Base-by-base conservation (phyloP, 2,888 invertebrate species). In the Meteorus cinctellus region DNA sequence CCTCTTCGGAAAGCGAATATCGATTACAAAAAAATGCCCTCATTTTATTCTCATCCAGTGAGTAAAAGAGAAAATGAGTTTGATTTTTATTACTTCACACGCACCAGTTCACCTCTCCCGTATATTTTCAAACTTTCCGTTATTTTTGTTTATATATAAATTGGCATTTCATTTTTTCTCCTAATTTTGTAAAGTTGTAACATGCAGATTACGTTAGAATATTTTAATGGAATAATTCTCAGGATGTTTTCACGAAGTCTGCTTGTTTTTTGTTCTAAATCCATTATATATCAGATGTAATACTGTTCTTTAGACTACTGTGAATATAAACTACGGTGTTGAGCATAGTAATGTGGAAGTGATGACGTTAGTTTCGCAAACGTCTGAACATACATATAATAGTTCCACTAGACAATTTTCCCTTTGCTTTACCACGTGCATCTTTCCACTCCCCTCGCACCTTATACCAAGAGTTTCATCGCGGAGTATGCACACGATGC, bases 361-460 rank as follows among this genome's bases (percentile, higher is more conserved):
- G 71, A 71, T 71, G 71, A 71, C 60, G 71, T 71, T 71, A 71
- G 60, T 71, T 62, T 60, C 71, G 62, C 62, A 68, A 68, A 68
- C 27, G 70, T 70, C 70, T 34, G 60, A 71, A 45, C 19, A 71
- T 65, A 63, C 31, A 63, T 63, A 65, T 19, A 41, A 55, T 55
- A 55, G 55, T 55, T 55, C 19, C 55, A 55, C 19, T 19, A 55
- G 55, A 55, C 55, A 55, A 19, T 55, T 55, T 55, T 55, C 55
- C n/a, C 68, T 68, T 68, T 48, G 24, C 51, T 68, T 48, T 36
- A 24, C 55, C 8, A 19, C 55, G 19, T 8, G 19, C 55, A 19
- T 55, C 55, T 55, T 19, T 55, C 55, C 55, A 19, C 55, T 55
- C 55, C 55, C 55, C 10, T 19, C n/a, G 10, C 6, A 55, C 55